Base-by-base conservation (phyloP, 2,113 vertebrate species). In the Ornithorhynchus anatinus region DNA sequence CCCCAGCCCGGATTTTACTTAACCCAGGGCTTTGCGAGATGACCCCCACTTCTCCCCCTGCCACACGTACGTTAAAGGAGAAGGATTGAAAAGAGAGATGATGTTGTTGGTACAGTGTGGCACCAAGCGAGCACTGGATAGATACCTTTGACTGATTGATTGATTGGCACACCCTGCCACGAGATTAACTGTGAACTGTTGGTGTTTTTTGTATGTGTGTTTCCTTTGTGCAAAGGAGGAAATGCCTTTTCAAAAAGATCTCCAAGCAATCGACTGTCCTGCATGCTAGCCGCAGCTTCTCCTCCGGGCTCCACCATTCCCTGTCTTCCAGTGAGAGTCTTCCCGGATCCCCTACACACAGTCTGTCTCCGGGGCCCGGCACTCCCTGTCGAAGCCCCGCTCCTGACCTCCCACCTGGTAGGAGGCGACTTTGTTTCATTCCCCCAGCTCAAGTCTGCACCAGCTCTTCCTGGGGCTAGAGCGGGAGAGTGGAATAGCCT, bases 261-360 rank as follows among this genome's bases (percentile, higher is more conserved):
- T 97, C 97, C 31, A 97, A 96, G 89, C 97, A 97, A 82, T 89
- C 94, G 0, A 93, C 95, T 0, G 95, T 95, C 33, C 93, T 99
- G 66, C 97, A 97, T 83, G 94, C 94, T 84, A 98, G 97, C 84
- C 96, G 95, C 45, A 98, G 97, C 86, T 97, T 97, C 89, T 97
- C 96, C 7, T 99, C 97, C 0, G 96, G 96, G 4, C 96, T 99
- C 57, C 97, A 99, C 51, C 96, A 98, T 86, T 98, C 97, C 0
- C 93, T 99, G 68, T 99, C 97, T 2, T 98, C 97, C 68, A 96
- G 96, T 0, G 98, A 99, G 88, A 99, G 97, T 88, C 94, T 97
- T 22, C 96, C 97, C 0, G 98, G 96, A 25, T 99, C 98, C 2
- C 98, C 98, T n/a, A 98, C 97, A 0, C 97, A 97, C 94, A 97